Evolutionary conservation across 2,888 invertebrate species (phyloP).

Genomic region (Hydropsyche betteni): DNA sequence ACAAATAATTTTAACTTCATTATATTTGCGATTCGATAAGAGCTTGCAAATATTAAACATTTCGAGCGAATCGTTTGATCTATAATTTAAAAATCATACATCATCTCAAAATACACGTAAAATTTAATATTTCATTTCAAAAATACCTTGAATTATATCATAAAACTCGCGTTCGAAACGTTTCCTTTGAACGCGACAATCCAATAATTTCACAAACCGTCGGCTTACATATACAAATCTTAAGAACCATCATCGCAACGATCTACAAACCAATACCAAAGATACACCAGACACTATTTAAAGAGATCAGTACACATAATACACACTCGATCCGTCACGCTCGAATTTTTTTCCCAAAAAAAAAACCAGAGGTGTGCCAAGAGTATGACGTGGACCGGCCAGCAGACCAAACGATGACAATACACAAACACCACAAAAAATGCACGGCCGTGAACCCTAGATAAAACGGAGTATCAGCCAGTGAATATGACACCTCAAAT

Average conservation of each 20-base stretch:
- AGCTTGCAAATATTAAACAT: too few relatives aligned
- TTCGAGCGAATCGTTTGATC: too few relatives aligned
- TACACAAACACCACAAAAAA: neutral
- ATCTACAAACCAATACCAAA: neutral
- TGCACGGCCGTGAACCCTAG: constrained; percentile 15
- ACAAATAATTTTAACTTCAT: too few relatives aligned
- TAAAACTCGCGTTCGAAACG: too few relatives aligned
- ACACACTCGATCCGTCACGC: constrained; percentile 20
- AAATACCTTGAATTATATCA: too few relatives aligned
- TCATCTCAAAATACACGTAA: too few relatives aligned
- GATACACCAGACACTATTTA: neutral
- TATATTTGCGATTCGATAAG: too few relatives aligned
- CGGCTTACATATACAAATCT: neutral
- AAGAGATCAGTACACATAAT: neutral
- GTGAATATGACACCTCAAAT: neutral
- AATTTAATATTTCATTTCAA: neutral
- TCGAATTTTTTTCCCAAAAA: neutral
- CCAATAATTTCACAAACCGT: too few relatives aligned
- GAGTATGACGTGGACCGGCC: neutral
- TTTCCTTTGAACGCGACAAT: too few relatives aligned
- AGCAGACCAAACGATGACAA: constrained; percentile 7
- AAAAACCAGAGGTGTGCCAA: constrained; percentile 30
- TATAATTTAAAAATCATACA: too few relatives aligned
- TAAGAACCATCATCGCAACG: neutral
- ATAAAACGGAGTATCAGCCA: constrained; percentile 1